Percentiles rank a stretch among this genome's conserved stretches.
Evolutionary conservation across 2,113 vertebrate genomes (phyloP).

Genomic region (Pimephales promelas): DNA sequence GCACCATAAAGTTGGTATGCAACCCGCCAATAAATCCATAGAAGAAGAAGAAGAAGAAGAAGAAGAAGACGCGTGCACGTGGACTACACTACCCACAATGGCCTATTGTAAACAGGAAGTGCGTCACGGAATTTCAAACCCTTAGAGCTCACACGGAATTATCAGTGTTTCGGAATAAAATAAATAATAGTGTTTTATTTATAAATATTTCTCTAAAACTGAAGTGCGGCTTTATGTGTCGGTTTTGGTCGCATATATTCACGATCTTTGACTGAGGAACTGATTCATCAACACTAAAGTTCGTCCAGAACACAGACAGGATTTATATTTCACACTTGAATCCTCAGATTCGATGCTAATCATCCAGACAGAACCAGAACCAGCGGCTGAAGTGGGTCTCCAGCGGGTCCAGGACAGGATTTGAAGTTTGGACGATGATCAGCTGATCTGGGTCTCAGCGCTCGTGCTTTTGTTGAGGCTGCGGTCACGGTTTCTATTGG

Average conservation of each 20-base stretch:
- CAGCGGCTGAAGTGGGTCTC: not conserved
- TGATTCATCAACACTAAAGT: not conserved
- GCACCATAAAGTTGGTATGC: too few species aligned
- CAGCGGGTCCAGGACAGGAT: not conserved
- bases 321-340: too few species aligned
- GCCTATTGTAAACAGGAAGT: slow-evolving; percentile 65
- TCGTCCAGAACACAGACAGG: not conserved
- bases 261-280: not conserved
- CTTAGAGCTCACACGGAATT: not conserved
- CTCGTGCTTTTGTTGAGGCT: not conserved
- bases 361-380: not conserved
- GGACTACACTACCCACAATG: slow-evolving; percentile 68
- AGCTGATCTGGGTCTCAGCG: not conserved
- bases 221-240: not conserved
- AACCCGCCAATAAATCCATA: too few species aligned
- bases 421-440: not conserved
- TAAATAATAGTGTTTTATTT: too few species aligned
- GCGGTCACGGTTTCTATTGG: slow-evolving; percentile 20
- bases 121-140: slow-evolving; percentile 35
- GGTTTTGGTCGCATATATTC: not conserved
- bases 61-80: too few species aligned
- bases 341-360: not conserved
- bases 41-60: too few species aligned
- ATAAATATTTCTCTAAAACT: not conserved
- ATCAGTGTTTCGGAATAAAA: not conserved